Evolutionary conservation across 2,113 vertebrate species (phyloP).

Genomic region (Scalopus aquaticus): DNA sequence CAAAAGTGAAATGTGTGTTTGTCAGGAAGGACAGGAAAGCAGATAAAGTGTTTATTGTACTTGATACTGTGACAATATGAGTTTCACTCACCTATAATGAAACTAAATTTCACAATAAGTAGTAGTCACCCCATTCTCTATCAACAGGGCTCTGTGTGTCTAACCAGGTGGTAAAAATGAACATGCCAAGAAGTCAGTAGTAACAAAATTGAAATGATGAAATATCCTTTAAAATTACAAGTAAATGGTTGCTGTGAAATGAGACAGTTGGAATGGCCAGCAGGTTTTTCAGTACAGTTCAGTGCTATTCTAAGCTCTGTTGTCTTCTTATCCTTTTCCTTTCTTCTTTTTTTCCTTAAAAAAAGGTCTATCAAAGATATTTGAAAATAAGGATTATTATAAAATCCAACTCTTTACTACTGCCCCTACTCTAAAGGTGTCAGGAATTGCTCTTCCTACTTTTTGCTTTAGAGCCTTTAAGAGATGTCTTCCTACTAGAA

Average conservation of each 20-base stretch:
- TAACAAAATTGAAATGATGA: constrained; percentile 56
- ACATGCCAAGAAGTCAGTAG: constrained; percentile 66
- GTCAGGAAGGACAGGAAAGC: constrained; percentile 72
- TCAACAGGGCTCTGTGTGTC: constrained; percentile 61
- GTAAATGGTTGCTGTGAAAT: background rate
- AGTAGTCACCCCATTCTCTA: constrained; percentile 48
- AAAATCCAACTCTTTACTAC: background rate
- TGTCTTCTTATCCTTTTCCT: background rate
- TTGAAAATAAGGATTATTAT: constrained; percentile 13
- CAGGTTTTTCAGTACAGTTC: background rate
- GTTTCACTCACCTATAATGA: constrained; percentile 73
- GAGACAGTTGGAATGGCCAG: background rate
- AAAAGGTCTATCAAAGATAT: background rate
- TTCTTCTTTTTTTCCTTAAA: background rate
- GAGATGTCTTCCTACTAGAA: background rate
- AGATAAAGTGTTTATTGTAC: constrained; percentile 75
- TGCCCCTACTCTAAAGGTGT: background rate
- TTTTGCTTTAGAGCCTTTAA: background rate
- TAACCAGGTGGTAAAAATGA: constrained; percentile 72
- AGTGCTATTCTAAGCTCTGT: background rate
- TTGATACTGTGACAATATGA: constrained; percentile 69
- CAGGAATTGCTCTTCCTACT: background rate
- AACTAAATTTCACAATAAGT: constrained; percentile 66
- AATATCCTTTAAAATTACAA: constrained; percentile 33
- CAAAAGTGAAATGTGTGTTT: constrained; percentile 66